A percentile compares a stretch with the other conserved stretches of the same genome.
Evolutionary conservation across 2,113 vertebrate species (phyloP).

Genomic region (Psittacus erithacus): DNA sequence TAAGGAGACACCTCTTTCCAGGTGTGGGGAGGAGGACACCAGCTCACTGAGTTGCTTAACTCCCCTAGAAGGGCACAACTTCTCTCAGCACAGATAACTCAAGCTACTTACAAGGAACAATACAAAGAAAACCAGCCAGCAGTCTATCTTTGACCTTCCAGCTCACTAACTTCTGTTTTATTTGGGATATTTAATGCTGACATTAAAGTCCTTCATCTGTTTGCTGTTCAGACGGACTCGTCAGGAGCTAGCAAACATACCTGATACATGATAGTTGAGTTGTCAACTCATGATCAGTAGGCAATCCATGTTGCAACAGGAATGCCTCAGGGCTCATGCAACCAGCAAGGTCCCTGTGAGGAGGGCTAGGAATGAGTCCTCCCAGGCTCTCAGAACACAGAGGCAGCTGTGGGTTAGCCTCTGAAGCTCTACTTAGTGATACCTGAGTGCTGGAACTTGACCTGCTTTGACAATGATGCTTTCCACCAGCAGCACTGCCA

Average conservation of each 20-base stretch:
- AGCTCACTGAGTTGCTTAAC: neutral
- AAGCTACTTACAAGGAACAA: neutral
- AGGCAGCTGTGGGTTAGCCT: neutral
- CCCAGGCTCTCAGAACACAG: neutral
- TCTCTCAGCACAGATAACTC: neutral
- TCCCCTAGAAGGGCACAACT: neutral
- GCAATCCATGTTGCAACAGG: neutral
- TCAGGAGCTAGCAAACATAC: neutral
- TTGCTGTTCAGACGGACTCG: neutral
- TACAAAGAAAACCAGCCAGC: neutral
- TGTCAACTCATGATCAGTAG: neutral
- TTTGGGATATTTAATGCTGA: neutral
- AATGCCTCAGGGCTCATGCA: neutral
- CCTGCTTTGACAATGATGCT: neutral
- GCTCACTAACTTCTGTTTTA: neutral
- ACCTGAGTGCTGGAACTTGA: neutral
- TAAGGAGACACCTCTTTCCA: neutral
- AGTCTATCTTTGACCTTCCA: neutral
- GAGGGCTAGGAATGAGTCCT: neutral
- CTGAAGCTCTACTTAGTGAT: neutral
- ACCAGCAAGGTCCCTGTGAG: neutral
- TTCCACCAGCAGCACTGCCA: neutral
- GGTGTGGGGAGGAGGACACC: neutral
- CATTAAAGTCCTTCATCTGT: neutral
- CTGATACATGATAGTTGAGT: neutral